phyloP scores from a whole-genome alignment of 2,888 invertebrate genomes.

The Hemaris fuciformis region DNA sequence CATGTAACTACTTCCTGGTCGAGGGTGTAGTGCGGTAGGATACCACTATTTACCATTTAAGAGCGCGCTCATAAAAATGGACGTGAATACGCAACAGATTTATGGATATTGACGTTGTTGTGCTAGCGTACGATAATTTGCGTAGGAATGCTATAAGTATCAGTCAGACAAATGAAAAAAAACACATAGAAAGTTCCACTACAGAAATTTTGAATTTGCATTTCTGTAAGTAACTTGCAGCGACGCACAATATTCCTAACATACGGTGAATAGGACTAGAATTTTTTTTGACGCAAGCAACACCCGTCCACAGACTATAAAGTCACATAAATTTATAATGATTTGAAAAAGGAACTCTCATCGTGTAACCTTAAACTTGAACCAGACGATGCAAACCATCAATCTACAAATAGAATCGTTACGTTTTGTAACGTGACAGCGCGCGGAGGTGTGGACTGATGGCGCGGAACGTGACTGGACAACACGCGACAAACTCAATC shows the following conservation, averaged over 20 bases:
- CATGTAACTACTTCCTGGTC: slow-evolving; percentile 50
- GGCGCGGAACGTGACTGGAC: neutral
- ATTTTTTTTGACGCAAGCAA: neutral
- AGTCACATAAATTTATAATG: neutral
- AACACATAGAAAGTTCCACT: too few relatives aligned
- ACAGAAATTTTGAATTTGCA: too few relatives aligned
- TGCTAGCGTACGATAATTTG: slow-evolving; percentile 13
- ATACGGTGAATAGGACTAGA: neutral
- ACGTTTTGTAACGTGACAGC: neutral
- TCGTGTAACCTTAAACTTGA: neutral
- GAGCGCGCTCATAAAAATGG: slow-evolving; percentile 44
- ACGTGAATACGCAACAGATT: slow-evolving; percentile 41
- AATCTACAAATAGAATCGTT: neutral
- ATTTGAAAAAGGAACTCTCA: neutral
- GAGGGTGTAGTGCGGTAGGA: slow-evolving; percentile 31
- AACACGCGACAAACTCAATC: neutral
- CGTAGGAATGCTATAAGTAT: too few relatives aligned
- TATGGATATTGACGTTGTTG: slow-evolving; percentile 37
- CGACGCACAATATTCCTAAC: neutral
- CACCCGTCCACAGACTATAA: neutral
- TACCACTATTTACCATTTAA: slow-evolving; percentile 59
- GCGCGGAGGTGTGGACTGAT: neutral
- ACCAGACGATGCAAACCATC: neutral
- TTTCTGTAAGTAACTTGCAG: too few relatives aligned
- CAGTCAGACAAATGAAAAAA: too few relatives aligned